phyloP scores from a whole-genome alignment of 2,113 vertebrate genomes.

The Python bivittatus region DNA sequence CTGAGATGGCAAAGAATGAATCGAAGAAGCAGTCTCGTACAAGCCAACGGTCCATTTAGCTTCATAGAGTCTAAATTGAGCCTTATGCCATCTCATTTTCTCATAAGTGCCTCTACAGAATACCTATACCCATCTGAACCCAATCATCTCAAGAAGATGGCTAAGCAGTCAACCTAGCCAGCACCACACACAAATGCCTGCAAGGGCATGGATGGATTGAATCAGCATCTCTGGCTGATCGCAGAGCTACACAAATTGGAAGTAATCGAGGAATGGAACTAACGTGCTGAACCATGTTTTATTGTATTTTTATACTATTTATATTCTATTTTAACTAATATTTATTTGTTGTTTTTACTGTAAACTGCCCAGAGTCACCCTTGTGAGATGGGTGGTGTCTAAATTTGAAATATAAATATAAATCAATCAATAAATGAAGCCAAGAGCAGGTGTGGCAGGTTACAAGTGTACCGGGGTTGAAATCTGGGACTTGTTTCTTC shows the following conservation, averaged over 20 bases:
- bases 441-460: background rate
- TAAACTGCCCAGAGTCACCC: too few species aligned
- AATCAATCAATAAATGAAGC: too few species aligned
- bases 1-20: background rate
- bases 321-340: too few species aligned
- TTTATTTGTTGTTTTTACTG: too few species aligned
- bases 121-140: background rate
- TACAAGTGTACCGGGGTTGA: background rate
- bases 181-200: background rate
- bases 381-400: too few species aligned
- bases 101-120: background rate
- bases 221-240: background rate
- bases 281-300: too few species aligned
- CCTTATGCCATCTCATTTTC: background rate
- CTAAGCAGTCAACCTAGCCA: background rate
- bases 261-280: background rate
- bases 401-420: too few species aligned
- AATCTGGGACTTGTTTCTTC: background rate
- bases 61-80: background rate
- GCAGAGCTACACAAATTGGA: background rate
- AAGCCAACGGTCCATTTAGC: background rate
- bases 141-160: background rate
- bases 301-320: too few species aligned
- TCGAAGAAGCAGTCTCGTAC: background rate
- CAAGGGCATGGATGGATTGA: background rate